Base-by-base conservation (phyloP, 2,797 vertebrate species). In the Enteromius radiatus region DNA sequence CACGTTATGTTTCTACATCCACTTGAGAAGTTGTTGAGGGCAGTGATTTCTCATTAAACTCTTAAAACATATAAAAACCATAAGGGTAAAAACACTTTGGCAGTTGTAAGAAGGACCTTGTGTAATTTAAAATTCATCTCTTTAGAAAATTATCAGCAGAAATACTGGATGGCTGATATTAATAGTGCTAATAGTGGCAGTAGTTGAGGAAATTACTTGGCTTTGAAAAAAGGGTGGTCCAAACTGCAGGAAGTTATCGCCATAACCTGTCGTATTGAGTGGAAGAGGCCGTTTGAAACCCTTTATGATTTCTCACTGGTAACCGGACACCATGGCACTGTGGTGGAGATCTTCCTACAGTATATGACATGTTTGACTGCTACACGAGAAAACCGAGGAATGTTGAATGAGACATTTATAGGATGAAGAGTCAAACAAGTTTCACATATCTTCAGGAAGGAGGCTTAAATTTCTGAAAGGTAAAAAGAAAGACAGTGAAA, bases 401-500 rank as follows among this genome's bases (percentile, higher is more conserved):
- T 56, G 81, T 63, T 43, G 61, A 76, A 69, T 65, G 61, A 70
- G 76, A 71, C 85, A 61, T 84, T 89, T 65, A 82, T 86, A 82
- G 81, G 84, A 84, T 5, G 79, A 82, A 84, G 87, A 83, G 80
- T 90, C 76, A 88, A 91, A 88, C 89, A 85, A 86, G 90, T 78
- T 84, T 89, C 88, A 90, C 64, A 88, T 78, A 87, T 93, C 90
- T 91, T 91, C 90, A 84, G 88, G 87, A 79, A 89, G 80, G 80
- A 87, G 83, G 73, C 65, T 71, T 63, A 88, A 82, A 78, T 90
- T 93, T 94, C 86, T 86, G 84, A 17, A 76, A 83, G 2, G 71
- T 36, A 81, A 73, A 19, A 69, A 82, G 26, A 84, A 81, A 68
- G 1, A 45, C 41, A 69, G 76, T 49, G 28, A 28, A 54, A 64